A percentile compares a stretch with the other conserved stretches of the same genome.
Conservation (phyloP, 1,140 invertebrate genomes). For the Achatina immaculata region DNA sequence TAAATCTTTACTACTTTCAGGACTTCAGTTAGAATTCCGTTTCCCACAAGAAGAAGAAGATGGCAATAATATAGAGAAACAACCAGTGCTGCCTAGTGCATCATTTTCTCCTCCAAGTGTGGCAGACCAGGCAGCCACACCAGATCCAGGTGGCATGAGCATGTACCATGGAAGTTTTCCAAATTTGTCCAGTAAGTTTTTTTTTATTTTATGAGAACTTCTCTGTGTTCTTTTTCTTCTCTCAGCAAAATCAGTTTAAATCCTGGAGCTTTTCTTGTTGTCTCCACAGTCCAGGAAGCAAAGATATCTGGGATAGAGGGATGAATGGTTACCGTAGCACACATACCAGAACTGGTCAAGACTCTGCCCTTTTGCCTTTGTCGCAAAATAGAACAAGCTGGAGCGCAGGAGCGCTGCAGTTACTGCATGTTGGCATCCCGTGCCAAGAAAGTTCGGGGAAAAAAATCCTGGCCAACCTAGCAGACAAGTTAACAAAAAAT, state of each 20-base stretch:
- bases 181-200: conserved; percentile 19
- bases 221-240: background rate
- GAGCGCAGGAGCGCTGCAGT: too few relatives aligned
- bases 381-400: too few relatives aligned
- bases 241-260: background rate
- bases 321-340: too few relatives aligned
- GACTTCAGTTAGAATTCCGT: background rate
- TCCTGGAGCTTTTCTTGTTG: background rate
- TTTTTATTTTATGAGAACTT: background rate
- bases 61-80: conserved; percentile 25
- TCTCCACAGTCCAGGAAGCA: too few relatives aligned
- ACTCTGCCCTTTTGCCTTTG: too few relatives aligned
- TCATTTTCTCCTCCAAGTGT: conserved; percentile 39
- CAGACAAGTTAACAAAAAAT: too few relatives aligned
- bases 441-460: too few relatives aligned
- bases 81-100: conserved; percentile 34
- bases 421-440: too few relatives aligned
- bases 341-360: too few relatives aligned
- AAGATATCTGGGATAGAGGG: background rate
- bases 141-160: conserved; percentile 26
- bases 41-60: conserved; percentile 17
- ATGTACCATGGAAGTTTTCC: conserved; percentile 36
- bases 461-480: too few relatives aligned
- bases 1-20: background rate
- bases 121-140: conserved; percentile 28